phyloP scores from a whole-genome alignment of 1,140 invertebrate genomes.

The Maniola jurtina region DNA sequence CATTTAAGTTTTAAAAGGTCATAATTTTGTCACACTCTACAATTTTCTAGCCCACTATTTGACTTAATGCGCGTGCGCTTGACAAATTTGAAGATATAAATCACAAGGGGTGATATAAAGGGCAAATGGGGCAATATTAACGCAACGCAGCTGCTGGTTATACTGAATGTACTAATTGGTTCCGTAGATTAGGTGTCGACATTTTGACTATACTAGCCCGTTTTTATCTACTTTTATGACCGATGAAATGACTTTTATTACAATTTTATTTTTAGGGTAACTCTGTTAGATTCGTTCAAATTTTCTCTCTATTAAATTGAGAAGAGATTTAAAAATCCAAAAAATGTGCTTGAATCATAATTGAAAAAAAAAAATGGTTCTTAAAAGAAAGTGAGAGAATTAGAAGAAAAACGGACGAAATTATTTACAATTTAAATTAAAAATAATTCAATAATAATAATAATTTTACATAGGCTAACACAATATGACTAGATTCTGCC shows the following conservation, averaged over 20 bases:
- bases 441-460: too few relatives aligned
- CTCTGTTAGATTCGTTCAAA: too few relatives aligned
- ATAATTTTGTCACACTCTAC: background rate
- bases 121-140: constrained; percentile 49
- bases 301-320: too few relatives aligned
- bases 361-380: too few relatives aligned
- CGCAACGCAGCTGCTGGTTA: constrained; percentile 48
- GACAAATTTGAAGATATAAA: constrained; percentile 46
- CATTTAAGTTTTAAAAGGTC: background rate
- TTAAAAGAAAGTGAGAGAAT: too few relatives aligned
- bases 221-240: constrained; percentile 17
- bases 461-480: too few relatives aligned
- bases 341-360: too few relatives aligned
- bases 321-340: too few relatives aligned
- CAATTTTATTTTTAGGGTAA: background rate
- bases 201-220: constrained; percentile 32
- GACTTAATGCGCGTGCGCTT: constrained; percentile 34
- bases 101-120: constrained; percentile 47
- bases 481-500: too few relatives aligned
- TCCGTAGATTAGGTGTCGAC: constrained; percentile 46
- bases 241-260: constrained; percentile 15
- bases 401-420: too few relatives aligned
- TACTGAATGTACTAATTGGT: constrained; percentile 39
- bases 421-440: too few relatives aligned
- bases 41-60: constrained; percentile 4